A percentile compares a stretch with the other conserved stretches of the same genome.
These are phyloP conservation scores for Enteromius fasciolatus DNA, from an alignment of 2,797 vertebrate species.

Conservation along the genomic window DNA sequence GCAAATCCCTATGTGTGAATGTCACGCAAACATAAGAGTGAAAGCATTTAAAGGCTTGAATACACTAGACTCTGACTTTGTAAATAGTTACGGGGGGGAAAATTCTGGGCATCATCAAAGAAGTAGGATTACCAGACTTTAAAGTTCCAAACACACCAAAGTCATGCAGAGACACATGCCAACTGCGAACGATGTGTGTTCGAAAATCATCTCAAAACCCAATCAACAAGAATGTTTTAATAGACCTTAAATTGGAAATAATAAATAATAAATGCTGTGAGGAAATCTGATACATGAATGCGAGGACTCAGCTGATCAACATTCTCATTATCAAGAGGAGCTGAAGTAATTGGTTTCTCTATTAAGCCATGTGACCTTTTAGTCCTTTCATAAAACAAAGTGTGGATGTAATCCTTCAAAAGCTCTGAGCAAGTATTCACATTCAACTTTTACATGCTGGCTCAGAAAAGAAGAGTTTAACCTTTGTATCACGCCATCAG, in stretches of 20 bases:
- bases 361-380: constrained; percentile 47
- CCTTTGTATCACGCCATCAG: constrained; percentile 27
- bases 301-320: constrained; percentile 21
- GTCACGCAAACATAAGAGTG: background rate
- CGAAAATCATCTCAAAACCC: background rate
- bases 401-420: constrained; percentile 35
- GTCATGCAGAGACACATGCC: background rate
- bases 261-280: constrained; percentile 22
- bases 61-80: background rate
- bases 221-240: constrained; percentile 19
- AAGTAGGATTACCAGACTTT: background rate
- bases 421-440: constrained; percentile 13
- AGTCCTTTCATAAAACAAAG: constrained; percentile 27
- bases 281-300: constrained; percentile 25
- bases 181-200: background rate
- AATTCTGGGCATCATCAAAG: background rate
- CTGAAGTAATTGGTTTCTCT: constrained; percentile 50
- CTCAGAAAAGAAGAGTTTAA: constrained; percentile 19
- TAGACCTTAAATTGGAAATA: constrained; percentile 5
- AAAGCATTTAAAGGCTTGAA: background rate
- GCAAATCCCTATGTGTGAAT: background rate
- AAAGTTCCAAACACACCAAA: background rate
- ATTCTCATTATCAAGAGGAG: constrained; percentile 36
- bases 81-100: background rate
- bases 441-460: constrained; percentile 30